Conservation (phyloP, 2,888 invertebrate species). For the Germaria angustata region DNA sequence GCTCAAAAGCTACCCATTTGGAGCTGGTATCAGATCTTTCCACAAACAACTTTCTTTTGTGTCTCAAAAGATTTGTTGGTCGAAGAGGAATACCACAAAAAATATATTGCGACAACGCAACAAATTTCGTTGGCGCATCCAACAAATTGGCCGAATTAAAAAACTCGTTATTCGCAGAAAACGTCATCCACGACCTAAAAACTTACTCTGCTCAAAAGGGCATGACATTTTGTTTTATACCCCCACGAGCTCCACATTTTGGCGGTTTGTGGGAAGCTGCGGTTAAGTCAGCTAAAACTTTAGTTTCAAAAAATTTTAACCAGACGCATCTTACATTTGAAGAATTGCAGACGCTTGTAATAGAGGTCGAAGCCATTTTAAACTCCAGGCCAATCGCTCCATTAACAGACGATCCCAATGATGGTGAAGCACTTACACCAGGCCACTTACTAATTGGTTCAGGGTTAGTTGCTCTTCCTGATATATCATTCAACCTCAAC, state of each 20-base stretch:
- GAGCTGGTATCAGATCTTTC: neutral
- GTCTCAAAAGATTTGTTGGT: neutral
- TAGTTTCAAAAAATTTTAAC: too few species aligned
- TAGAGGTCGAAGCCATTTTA: slow-evolving; percentile 64
- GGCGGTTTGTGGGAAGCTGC: slow-evolving; percentile 25
- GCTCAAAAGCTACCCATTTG: neutral
- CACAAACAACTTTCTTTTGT: too few species aligned
- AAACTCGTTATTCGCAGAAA: too few species aligned
- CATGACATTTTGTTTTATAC: slow-evolving; percentile 24
- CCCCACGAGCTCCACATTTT: slow-evolving; percentile 14
- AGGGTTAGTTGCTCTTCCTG: too few species aligned
- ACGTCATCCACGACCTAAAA: too few species aligned
- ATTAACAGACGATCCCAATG: slow-evolving; percentile 59
- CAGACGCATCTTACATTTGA: slow-evolving; percentile 61
- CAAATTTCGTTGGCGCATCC: neutral
- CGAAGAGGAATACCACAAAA: neutral
- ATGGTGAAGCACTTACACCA: slow-evolving; percentile 48
- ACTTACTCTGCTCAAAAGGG: neutral
- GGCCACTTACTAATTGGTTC: neutral
- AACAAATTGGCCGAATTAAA: too few species aligned
- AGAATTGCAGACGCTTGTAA: slow-evolving; percentile 52
- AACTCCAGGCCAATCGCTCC: slow-evolving; percentile 68
- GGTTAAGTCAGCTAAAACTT: slow-evolving; percentile 11
- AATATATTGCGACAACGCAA: neutral
- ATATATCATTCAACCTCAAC: too few species aligned